These are phyloP conservation scores for Sinopyrophorus schimmeli DNA, from an alignment of 2,888 invertebrate genomes.

Conservation along the genomic window DNA sequence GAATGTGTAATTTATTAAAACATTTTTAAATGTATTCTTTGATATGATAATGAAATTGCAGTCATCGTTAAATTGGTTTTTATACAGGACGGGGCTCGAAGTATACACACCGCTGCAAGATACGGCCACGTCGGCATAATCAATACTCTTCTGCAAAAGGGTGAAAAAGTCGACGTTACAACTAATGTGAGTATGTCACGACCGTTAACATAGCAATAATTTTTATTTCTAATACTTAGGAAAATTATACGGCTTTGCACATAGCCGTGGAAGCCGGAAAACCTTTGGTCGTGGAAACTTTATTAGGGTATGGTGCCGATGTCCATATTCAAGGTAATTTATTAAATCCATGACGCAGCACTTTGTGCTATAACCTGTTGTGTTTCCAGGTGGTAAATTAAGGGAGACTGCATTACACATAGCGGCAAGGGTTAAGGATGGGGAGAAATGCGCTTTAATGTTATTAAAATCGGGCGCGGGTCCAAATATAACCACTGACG, in stretches of 20 bases:
- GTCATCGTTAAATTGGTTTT: slow-evolving; percentile 11
- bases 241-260: slow-evolving; percentile 97
- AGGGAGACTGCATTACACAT: slow-evolving; percentile 97
- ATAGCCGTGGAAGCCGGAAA: slow-evolving; percentile 95
- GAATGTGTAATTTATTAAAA: no score
- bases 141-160: slow-evolving; percentile 91
- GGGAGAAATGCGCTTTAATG: slow-evolving; percentile 94
- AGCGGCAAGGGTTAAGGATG: slow-evolving; percentile 90
- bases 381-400: slow-evolving; percentile 80
- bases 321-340: slow-evolving; percentile 92
- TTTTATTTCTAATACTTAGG: slow-evolving; percentile 61
- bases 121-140: slow-evolving; percentile 98
- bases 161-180: slow-evolving; percentile 93
- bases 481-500: slow-evolving; percentile 92
- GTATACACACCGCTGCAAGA: slow-evolving; percentile 96
- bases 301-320: slow-evolving; percentile 95
- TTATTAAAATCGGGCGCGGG: slow-evolving; percentile 96
- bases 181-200: slow-evolving; percentile 75
- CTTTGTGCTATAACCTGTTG: slow-evolving; percentile 2
- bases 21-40: slow-evolving; percentile 23
- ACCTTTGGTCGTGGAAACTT: slow-evolving; percentile 92
- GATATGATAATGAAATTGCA: slow-evolving; percentile 23
- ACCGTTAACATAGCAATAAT: slow-evolving; percentile 18
- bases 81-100: slow-evolving; percentile 86
- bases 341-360: not conserved